phyloP scores from a whole-genome alignment of 2,888 invertebrate species.

The Papilio protenor region DNA sequence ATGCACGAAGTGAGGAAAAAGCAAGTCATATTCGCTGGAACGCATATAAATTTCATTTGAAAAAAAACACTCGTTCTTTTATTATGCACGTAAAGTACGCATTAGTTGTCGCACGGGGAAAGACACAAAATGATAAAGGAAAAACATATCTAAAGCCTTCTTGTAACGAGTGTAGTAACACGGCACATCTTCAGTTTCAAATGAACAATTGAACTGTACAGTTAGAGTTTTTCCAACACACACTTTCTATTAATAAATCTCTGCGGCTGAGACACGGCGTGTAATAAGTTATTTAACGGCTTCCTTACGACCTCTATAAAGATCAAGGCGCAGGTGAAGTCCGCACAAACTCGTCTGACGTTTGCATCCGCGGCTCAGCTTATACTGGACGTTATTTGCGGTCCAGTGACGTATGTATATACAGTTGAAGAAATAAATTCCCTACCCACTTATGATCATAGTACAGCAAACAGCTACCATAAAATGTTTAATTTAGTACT shows the following conservation, averaged over 20 bases:
- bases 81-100: not conserved
- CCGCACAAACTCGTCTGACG: not conserved
- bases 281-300: constrained; percentile 18
- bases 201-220: no score
- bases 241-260: constrained; percentile 10
- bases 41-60: not conserved
- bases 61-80: not conserved
- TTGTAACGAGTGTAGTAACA: no score
- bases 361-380: not conserved
- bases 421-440: not conserved
- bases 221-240: no score
- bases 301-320: constrained; percentile 35
- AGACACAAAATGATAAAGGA: not conserved
- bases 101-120: not conserved
- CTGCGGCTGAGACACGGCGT: not conserved
- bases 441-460: not conserved
- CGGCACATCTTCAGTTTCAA: no score
- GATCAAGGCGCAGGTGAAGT: constrained; percentile 30
- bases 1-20: not conserved
- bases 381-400: not conserved
- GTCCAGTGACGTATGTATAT: not conserved
- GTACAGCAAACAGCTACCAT: no score
- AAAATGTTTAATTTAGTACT: no score
- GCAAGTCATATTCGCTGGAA: not conserved
- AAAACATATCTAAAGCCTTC: not conserved